A percentile compares a stretch with the other conserved stretches of the same genome.
Evolutionary conservation across 2,888 invertebrate genomes (phyloP).

Genomic region (Drosophila hamatofila): DNA sequence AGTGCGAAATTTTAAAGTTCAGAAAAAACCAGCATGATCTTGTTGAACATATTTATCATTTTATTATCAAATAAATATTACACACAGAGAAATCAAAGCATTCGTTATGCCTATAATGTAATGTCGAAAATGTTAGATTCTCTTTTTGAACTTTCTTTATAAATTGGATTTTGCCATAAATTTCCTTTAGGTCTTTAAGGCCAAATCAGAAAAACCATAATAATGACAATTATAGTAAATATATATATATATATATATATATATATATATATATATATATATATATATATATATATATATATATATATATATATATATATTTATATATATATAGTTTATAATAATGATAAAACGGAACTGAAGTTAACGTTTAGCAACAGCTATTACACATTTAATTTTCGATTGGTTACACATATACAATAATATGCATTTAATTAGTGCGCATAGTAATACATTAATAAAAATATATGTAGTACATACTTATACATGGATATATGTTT

Average conservation of each 20-base stretch:
- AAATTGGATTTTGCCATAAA: conserved; percentile 2
- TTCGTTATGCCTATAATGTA: conserved; percentile 25
- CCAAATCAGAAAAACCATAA: conserved; percentile 27
- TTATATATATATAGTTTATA: too few species aligned
- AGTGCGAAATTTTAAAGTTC: too few species aligned
- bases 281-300: too few species aligned
- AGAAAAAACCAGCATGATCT: background rate
- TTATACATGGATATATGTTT: conserved; percentile 34
- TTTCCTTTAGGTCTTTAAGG: background rate
- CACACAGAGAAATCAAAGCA: conserved; percentile 62
- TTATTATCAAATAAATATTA: conserved; percentile 65
- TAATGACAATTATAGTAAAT: conserved; percentile 21
- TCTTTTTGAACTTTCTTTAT: conserved; percentile 8
- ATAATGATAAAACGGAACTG: conserved; percentile 34
- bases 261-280: too few species aligned
- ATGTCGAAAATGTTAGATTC: conserved; percentile 16
- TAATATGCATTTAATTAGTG: conserved; percentile 73
- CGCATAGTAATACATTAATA: conserved; percentile 67
- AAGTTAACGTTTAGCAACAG: conserved; percentile 74
- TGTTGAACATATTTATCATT: conserved; percentile 31
- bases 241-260: too few species aligned
- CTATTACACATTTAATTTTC: conserved; percentile 76
- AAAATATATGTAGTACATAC: conserved; percentile 56
- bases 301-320: too few species aligned
- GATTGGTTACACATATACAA: conserved; percentile 73